phyloP scores from a whole-genome alignment of 2,888 invertebrate species.

The Empis livida region DNA sequence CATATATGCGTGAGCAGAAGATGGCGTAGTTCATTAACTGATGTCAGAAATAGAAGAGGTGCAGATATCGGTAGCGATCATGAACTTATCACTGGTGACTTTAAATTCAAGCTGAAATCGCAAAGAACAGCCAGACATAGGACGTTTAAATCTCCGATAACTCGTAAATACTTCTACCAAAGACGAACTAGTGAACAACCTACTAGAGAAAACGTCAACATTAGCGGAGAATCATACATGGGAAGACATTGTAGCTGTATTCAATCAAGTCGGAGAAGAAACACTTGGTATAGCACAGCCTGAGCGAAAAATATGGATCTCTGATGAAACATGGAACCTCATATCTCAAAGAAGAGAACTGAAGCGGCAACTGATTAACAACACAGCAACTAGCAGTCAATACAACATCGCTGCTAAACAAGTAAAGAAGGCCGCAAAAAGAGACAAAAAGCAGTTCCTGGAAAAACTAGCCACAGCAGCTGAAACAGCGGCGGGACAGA shows the following conservation, averaged over 20 bases:
- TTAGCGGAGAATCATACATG: neutral
- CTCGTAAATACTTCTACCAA: neutral
- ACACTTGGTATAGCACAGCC: neutral
- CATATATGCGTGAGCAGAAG: neutral
- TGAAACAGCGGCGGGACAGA: too few species aligned
- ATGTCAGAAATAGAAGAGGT: neutral
- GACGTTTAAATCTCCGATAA: neutral
- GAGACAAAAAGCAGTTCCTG: too few species aligned
- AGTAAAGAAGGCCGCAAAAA: too few species aligned
- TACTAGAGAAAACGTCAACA: neutral
- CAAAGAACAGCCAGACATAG: neutral
- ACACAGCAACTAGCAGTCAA: too few species aligned
- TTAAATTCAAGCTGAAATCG: neutral
- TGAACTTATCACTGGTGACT: neutral
- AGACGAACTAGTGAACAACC: neutral
- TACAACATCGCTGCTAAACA: too few species aligned
- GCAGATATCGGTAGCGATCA: conserved; percentile 1
- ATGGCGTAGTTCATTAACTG: neutral
- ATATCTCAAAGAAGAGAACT: neutral
- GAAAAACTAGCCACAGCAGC: too few species aligned
- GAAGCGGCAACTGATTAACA: neutral
- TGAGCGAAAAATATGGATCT: neutral
- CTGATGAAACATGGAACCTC: neutral
- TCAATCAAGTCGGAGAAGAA: neutral
- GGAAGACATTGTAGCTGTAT: neutral